phyloP scores from a whole-genome alignment of 2,113 vertebrate genomes.

The Colaptes auratus region DNA sequence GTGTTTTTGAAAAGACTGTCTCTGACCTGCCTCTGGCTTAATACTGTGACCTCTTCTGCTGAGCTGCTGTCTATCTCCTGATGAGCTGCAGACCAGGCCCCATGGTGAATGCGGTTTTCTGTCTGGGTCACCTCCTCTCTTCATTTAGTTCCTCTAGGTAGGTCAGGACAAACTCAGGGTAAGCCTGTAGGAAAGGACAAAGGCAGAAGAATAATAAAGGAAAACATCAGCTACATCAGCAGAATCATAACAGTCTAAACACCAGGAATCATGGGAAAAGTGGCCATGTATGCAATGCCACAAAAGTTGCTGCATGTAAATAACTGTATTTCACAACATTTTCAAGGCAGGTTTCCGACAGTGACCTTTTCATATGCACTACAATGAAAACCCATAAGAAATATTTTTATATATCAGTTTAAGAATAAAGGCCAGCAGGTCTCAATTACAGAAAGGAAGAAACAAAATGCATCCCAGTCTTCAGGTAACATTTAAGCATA shows the following conservation, averaged over 20 bases:
- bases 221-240: constrained; percentile 16
- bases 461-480: not conserved
- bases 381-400: not conserved
- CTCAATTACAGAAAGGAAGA: not conserved
- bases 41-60: constrained; percentile 71
- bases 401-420: not conserved
- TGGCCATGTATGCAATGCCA: not conserved
- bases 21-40: constrained; percentile 69
- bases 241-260: constrained; percentile 4
- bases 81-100: constrained; percentile 55
- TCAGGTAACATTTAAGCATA: not conserved
- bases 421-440: not conserved
- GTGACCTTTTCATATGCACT: not conserved
- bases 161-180: constrained; percentile 80
- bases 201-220: constrained; percentile 38
- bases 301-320: not conserved
- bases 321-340: not conserved
- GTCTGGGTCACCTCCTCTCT: constrained; percentile 73
- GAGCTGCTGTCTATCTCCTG: constrained; percentile 57
- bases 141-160: constrained; percentile 78
- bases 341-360: not conserved
- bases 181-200: constrained; percentile 74
- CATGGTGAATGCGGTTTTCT: constrained; percentile 55
- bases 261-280: not conserved
- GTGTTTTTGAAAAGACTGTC: constrained; percentile 50